A percentile compares a stretch with the other conserved stretches of the same genome.
Conservation (phyloP, 2,888 invertebrate species). For the Pyrgus malvae region DNA sequence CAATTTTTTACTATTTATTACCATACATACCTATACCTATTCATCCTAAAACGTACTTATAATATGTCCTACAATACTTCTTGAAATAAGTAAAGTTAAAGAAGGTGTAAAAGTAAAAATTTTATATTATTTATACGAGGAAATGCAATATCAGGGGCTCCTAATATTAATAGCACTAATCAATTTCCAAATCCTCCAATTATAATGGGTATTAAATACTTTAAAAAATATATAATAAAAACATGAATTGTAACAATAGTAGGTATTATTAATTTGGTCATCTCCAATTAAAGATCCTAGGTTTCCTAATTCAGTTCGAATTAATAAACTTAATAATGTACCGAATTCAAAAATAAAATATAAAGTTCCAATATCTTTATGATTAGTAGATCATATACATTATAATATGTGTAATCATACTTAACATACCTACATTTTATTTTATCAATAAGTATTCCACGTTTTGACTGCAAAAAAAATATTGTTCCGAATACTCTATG, state of each 20-base stretch:
- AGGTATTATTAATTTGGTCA: slow-evolving; percentile 90
- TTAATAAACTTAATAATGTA: slow-evolving; percentile 85
- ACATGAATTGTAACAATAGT: slow-evolving; percentile 90
- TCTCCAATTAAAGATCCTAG: slow-evolving; percentile 86
- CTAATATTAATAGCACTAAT: slow-evolving; percentile 88
- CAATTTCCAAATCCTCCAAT: slow-evolving; percentile 93
- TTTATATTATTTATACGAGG: slow-evolving; percentile 93
- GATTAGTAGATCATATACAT: slow-evolving; percentile 87
- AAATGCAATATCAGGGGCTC: slow-evolving; percentile 90
- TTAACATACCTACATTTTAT: too few relatives aligned
- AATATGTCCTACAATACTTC: slow-evolving; percentile 85
- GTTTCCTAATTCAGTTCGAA: slow-evolving; percentile 87
- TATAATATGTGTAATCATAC: too few relatives aligned
- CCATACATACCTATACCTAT: too few relatives aligned
- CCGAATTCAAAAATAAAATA: slow-evolving; percentile 87
- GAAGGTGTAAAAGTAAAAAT: slow-evolving; percentile 90
- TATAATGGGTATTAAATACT: slow-evolving; percentile 87
- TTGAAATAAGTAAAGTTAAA: slow-evolving; percentile 83
- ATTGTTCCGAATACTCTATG: too few relatives aligned
- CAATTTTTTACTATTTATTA: too few relatives aligned
- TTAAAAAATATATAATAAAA: slow-evolving; percentile 92
- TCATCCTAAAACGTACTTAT: slow-evolving; percentile 90
- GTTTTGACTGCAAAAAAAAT: too few relatives aligned
- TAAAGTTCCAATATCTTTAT: slow-evolving; percentile 89
- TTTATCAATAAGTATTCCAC: too few relatives aligned